These are phyloP conservation scores for Poeciliopsis retropinna DNA, from an alignment of 2,113 vertebrate genomes.

Conservation along the genomic window DNA sequence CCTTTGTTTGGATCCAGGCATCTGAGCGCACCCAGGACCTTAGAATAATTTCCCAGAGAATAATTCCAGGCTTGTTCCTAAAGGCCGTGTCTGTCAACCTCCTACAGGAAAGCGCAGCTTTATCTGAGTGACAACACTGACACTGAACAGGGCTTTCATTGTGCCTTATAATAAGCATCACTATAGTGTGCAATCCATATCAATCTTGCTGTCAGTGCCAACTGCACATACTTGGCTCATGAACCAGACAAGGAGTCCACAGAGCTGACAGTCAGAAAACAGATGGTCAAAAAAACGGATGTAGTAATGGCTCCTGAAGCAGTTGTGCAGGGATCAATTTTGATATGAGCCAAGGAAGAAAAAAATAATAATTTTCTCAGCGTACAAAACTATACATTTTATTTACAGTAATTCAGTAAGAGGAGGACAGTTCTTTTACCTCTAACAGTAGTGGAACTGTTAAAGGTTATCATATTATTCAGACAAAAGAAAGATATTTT, in stretches of 20 bases:
- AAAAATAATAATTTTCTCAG: neutral
- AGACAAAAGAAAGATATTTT: neutral
- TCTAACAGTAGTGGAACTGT: neutral
- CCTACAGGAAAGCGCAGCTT: conserved; percentile 65
- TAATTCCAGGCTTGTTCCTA: conserved; percentile 41
- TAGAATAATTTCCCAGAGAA: conserved; percentile 29
- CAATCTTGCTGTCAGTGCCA: conserved; percentile 56
- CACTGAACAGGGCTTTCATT: conserved; percentile 50
- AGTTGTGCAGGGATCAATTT: conserved; percentile 1
- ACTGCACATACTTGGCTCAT: conserved; percentile 27
- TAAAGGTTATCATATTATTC: neutral
- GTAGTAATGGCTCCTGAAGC: conserved; percentile 6
- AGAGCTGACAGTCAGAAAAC: conserved; percentile 26
- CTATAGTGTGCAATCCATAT: conserved; percentile 59
- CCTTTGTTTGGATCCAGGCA: conserved; percentile 10
- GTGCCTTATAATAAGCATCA: conserved; percentile 54
- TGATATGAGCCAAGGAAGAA: conserved; percentile 2
- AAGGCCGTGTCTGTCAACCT: conserved; percentile 45
- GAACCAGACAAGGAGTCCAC: conserved; percentile 29
- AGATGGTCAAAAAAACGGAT: conserved; percentile 22
- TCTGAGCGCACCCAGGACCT: conserved; percentile 24
- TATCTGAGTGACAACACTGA: conserved; percentile 62
- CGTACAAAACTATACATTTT: neutral
- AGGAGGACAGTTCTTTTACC: no score
- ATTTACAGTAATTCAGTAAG: conserved; percentile 4